Base-by-base conservation (phyloP, 2,888 invertebrate species). In the Deilephila porcellus region DNA sequence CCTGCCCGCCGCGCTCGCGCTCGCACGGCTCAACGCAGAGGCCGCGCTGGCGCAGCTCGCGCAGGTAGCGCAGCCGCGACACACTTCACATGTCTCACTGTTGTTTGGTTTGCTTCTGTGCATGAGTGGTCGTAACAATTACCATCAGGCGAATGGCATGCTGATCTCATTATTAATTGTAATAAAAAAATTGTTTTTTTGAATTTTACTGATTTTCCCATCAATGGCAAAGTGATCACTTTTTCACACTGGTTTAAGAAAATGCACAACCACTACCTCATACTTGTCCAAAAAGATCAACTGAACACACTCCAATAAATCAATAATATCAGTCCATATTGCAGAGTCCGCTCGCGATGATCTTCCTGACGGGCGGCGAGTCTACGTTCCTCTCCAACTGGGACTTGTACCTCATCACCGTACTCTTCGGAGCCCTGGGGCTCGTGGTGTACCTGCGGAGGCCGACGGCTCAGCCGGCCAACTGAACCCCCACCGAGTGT, bases 391-490 rank as follows among this genome's bases (percentile, higher is more conserved):
- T 97, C 20, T 97, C 97, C 59, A 98, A 99, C 91, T 99, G 99
- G 99, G 99, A 99, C 93, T 95, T 99, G 72, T 99, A 98, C 93
- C 95, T 98, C 82, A 98, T 99, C 82, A 97, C 98, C 32, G 93
- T 96, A 67, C 94, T 99, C 45, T 96, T 98, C 7, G 96, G 97
- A 19, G 93, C 98, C n/a, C 94, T 99, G 70, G 98, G 97, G 45
- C 94, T 97, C 19, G 96, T 98, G 71, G 96, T 98, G 80, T 98
- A 98, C 90, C 96, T 97, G 82, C 95, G 98, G 74, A 95, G 98
- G 81, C 97, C 96, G 6, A 74, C 76, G 19, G 93, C 84, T 73
- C 80, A 74, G 60, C 76, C 74, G 7, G 73, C 72, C 45, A 70
- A 71, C 60, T 75, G 63, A 73, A 60, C 45, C 56, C 0, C 63